Base-by-base conservation (phyloP, 2,888 invertebrate genomes). In the Eupeodes latifasciatus region DNA sequence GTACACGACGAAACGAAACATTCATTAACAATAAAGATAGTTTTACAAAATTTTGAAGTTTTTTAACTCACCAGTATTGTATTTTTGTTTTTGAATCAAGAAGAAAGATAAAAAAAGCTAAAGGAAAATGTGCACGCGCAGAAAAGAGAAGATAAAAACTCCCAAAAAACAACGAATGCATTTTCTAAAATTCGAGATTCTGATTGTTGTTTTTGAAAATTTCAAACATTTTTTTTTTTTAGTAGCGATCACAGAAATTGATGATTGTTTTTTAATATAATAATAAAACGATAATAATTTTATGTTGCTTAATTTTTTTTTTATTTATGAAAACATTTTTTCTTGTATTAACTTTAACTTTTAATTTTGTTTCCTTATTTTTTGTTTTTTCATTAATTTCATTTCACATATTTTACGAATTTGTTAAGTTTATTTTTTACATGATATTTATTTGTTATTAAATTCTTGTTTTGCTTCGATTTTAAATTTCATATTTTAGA, bases 321-420 rank as follows among this genome's bases (percentile, higher is more conserved):
- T 80, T 83, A 71, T 90, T 89, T 90, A 87, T 90, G 90, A 90
- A 90, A 90, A 90, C 90, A 85, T 83, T 84, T 51, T 85, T 81
- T 85, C 71, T 64, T 77, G 51, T 85, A 77, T 55, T 75, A 85
- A 77, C 81, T 85, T 79, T 77, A 61, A 76, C 53, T 69, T 62
- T 62, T 7, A 27, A 12, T 78, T 78, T 62, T 36, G 9, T 61
- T 51, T 81, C 53, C 51, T 53, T 53, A 55, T 71, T 72, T 67
- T 72, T 67, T 67, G 59, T 19, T 51, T 72, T 76, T 75, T 57
- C 16, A 51, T 49, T 57, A 55, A 71, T 79, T 71, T 74, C 47
- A 80, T 78, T 78, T 85, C 75, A 88, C 84, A 84, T 81, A 81
- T 72, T 84, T 77, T 83, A 77, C 47, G 77, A 85, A 59, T 87